These are phyloP conservation scores for Oryzias woworae DNA, from an alignment of 2,113 vertebrate species.

Conservation along the genomic window DNA sequence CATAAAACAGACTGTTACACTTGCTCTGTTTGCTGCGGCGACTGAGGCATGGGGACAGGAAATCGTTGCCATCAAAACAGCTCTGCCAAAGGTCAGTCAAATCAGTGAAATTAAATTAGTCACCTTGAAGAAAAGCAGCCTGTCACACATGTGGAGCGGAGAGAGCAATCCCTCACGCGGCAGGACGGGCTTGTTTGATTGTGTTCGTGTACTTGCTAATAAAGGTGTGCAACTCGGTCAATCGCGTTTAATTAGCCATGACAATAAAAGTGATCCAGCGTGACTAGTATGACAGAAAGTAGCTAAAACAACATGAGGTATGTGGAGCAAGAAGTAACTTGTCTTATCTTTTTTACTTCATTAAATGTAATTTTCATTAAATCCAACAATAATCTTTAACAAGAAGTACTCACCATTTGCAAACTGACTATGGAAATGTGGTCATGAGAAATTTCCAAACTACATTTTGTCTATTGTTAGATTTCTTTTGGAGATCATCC, in stretches of 20 bases:
- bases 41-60: constrained; percentile 88
- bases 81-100: constrained; percentile 89
- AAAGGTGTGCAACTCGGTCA: constrained; percentile 31
- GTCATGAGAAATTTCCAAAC: no score
- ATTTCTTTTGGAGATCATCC: no score
- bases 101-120: constrained; percentile 90
- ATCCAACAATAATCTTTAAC: no score
- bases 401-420: no score
- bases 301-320: constrained; percentile 1
- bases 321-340: neutral
- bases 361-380: neutral
- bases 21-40: constrained; percentile 72
- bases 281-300: constrained; percentile 16
- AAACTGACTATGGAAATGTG: no score
- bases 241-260: constrained; percentile 34
- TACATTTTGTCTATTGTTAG: no score
- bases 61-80: constrained; percentile 91
- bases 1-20: constrained; percentile 70
- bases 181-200: constrained; percentile 11
- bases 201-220: constrained; percentile 32
- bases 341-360: constrained; percentile 11
- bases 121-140: constrained; percentile 80
- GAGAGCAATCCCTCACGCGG: constrained; percentile 6
- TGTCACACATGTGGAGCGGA: constrained; percentile 21
- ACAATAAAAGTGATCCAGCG: constrained; percentile 41